Evolutionary conservation across 2,797 vertebrate genomes (phyloP).

Genomic region (Scyliorhinus canicula): DNA sequence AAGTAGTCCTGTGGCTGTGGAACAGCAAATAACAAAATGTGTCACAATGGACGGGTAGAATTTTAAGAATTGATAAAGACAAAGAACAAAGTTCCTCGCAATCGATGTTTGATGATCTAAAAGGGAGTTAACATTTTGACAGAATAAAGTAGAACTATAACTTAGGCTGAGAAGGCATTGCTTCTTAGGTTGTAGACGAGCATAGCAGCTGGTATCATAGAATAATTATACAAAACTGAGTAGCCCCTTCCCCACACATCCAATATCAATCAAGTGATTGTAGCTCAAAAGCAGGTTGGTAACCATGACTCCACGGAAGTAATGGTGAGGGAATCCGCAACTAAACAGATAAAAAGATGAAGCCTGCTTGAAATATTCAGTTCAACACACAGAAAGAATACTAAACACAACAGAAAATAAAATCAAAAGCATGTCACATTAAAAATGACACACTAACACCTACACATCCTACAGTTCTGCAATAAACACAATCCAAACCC

Average conservation of each 20-base stretch:
- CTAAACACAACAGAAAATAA: neutral
- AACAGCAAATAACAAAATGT: neutral
- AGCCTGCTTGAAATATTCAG: neutral
- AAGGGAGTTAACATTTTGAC: neutral
- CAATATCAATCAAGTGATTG: neutral
- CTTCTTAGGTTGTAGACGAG: neutral
- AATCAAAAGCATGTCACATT: neutral
- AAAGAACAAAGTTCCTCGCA: neutral
- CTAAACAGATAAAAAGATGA: neutral
- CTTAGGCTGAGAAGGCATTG: neutral
- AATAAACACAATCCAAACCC: neutral
- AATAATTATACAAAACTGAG: neutral
- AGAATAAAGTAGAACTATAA: neutral
- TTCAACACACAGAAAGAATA: too few species aligned
- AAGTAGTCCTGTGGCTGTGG: neutral
- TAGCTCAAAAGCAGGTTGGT: neutral
- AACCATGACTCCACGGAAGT: neutral
- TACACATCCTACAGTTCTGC: neutral
- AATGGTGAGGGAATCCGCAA: neutral
- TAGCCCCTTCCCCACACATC: too few species aligned
- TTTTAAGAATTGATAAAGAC: neutral
- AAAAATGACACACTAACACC: neutral
- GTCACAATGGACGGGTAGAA: neutral
- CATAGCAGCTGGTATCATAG: neutral
- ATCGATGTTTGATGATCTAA: neutral